Evolutionary conservation across 2,888 invertebrate species (phyloP), one percentile per base, ranked within the genome.

Genomic region (Melanargia galathea): DNA sequence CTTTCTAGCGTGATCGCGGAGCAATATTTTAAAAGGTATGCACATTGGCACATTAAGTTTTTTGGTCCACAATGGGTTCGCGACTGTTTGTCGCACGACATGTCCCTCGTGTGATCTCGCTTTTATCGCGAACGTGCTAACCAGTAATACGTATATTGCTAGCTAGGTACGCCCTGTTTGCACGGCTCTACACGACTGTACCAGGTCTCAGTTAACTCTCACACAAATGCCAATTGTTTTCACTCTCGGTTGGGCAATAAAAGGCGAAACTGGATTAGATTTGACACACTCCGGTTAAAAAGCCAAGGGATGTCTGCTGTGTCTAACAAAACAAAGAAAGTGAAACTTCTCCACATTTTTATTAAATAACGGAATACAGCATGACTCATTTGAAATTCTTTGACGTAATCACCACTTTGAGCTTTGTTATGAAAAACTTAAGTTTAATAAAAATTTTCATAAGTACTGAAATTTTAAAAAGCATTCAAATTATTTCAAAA

Each of bases 41-140:
- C n/a, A 16, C 3, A 4, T 20, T 43, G 11, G 11, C 5, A 13
- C n/a, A 38, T 38, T n/a, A 4, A 16, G n/a, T 0, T 40, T 38
- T 18, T 5, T 2, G 16, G 16, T 16, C n/a, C 16, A 16, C 16
- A 40, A 16, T 40, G 7, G 40, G 40, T 6, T 16, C 6, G 24
- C 24, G 20, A 24, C 24, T 6, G 7, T 24, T 11, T 24, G 46
- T 22, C 24, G 46, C 7, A n/a, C 46, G 46, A 48, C 46, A 13
- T 13, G 46, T 6, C 24, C 13, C 22, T 4, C 22, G 22, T 49
- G 49, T 49, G 16, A 2, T 49, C 16, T 49, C 13, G 26, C 26
- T 16, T 8, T 54, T 38, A 74, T 68, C 68, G 69, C 62, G 64
- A 62, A 67, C 66, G 63, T 58, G 60, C 63, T 58, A 49, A 60